A percentile compares a stretch with the other conserved stretches of the same genome.
phyloP scores from a whole-genome alignment of 2,888 invertebrate species.

The Drosophila algonquin region DNA sequence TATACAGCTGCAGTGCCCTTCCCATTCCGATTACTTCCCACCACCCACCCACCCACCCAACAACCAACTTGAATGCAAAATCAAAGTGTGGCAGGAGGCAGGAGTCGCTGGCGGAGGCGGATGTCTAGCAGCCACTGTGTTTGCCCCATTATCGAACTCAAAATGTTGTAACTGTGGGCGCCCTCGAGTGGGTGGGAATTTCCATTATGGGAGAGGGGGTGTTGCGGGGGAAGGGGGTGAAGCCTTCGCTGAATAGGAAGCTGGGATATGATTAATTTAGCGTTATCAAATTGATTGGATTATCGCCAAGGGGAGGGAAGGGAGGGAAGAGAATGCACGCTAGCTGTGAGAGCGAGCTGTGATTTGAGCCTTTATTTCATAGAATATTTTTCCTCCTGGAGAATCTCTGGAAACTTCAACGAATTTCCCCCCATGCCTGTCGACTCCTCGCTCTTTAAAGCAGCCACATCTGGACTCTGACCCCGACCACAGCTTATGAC shows the following conservation, averaged over 20 bases:
- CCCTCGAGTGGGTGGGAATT: slow-evolving; percentile 15
- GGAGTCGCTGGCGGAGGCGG: not conserved
- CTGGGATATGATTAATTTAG: slow-evolving; percentile 41
- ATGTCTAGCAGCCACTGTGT: slow-evolving; percentile 17
- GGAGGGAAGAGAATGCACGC: too few relatives aligned
- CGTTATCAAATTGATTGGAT: slow-evolving; percentile 49
- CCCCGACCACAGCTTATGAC: not conserved
- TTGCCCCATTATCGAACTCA: slow-evolving; percentile 46
- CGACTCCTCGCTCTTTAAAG: not conserved
- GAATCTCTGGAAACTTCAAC: too few relatives aligned
- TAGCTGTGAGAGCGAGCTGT: slow-evolving; percentile 8
- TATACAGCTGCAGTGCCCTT: slow-evolving; percentile 70
- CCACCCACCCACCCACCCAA: too few relatives aligned
- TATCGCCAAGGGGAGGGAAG: slow-evolving; percentile 10
- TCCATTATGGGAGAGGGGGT: not conserved
- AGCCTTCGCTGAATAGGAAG: slow-evolving; percentile 12
- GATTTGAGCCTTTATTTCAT: not conserved
- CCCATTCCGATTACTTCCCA: too few relatives aligned
- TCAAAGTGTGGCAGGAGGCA: slow-evolving; percentile 50
- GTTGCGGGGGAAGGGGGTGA: too few relatives aligned
- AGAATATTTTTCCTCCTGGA: too few relatives aligned
- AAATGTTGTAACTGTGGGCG: slow-evolving; percentile 18
- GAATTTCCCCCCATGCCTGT: too few relatives aligned
- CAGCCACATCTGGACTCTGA: too few relatives aligned
- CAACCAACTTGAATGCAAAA: slow-evolving; percentile 62